phyloP scores from a whole-genome alignment of 2,888 invertebrate species.

The Parascotia fuliginaria region DNA sequence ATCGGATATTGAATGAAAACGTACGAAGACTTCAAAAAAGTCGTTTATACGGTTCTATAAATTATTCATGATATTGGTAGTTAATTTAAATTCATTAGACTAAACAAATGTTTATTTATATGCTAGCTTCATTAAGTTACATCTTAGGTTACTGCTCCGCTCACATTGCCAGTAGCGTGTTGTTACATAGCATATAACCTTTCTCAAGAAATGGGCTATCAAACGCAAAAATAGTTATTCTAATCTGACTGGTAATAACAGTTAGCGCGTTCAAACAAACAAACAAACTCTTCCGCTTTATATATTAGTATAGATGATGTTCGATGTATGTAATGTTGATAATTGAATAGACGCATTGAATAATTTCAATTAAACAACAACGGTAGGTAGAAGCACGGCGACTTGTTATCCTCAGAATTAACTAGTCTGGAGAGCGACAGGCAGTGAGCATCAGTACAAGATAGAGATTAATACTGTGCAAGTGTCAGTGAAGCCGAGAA shows the following conservation, averaged over 20 bases:
- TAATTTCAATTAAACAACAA: slow-evolving; percentile 27
- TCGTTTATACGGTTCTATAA: slow-evolving; percentile 37
- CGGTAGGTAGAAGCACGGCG: slow-evolving; percentile 15
- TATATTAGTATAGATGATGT: no score
- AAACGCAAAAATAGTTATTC: no score
- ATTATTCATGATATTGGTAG: slow-evolving; percentile 12
- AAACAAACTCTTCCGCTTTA: no score
- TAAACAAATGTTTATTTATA: slow-evolving; percentile 8
- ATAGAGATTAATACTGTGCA: slow-evolving; percentile 79
- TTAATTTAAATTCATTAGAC: slow-evolving; percentile 9
- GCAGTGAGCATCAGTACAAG: slow-evolving; percentile 62
- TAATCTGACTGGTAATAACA: no score
- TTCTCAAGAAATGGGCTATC: no score
- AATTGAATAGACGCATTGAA: slow-evolving; percentile 23
- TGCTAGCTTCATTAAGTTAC: no score
- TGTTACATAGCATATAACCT: no score
- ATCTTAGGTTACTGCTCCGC: no score
- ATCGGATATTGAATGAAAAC: slow-evolving; percentile 66
- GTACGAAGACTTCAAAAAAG: slow-evolving; percentile 45
- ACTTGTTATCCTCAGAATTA: slow-evolving; percentile 61
- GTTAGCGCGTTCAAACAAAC: no score
- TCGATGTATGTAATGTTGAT: slow-evolving; percentile 19
- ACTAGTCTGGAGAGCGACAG: slow-evolving; percentile 56
- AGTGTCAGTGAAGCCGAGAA: slow-evolving; percentile 75
- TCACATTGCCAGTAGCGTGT: no score